These are phyloP conservation scores for Melolontha melolontha DNA, from an alignment of 2,888 invertebrate genomes.

Conservation along the genomic window DNA sequence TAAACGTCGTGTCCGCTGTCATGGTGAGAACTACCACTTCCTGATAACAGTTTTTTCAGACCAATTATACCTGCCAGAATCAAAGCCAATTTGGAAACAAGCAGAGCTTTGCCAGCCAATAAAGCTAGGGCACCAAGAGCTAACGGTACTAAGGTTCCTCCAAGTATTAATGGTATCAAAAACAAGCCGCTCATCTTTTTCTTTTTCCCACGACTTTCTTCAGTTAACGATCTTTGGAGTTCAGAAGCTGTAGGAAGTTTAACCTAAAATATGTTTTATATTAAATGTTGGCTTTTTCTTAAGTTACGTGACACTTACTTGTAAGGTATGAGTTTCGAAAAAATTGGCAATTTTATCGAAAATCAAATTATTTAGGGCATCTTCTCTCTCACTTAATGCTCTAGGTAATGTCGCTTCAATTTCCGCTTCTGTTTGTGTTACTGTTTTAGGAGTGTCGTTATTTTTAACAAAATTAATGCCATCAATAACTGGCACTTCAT, in stretches of 20 bases:
- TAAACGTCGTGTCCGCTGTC: constrained; percentile 76
- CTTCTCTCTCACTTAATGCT: constrained; percentile 77
- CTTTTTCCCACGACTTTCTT: constrained; percentile 74
- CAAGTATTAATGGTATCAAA: constrained; percentile 82
- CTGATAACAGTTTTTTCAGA: constrained; percentile 80
- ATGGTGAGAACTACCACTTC: constrained; percentile 69
- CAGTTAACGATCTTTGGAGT: constrained; percentile 71
- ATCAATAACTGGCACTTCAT: constrained; percentile 76
- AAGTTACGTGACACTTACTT: constrained; percentile 67
- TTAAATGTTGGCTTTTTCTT: background rate
- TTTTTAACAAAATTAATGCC: constrained; percentile 81
- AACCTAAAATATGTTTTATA: constrained; percentile 67
- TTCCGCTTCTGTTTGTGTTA: constrained; percentile 70
- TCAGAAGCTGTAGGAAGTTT: constrained; percentile 80
- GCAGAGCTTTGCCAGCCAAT: constrained; percentile 86
- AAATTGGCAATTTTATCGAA: constrained; percentile 80
- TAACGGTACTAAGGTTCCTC: constrained; percentile 84
- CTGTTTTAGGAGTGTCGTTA: constrained; percentile 63
- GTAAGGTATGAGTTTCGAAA: constrained; percentile 82
- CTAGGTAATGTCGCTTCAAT: constrained; percentile 81
- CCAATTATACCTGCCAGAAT: constrained; percentile 88
- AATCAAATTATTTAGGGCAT: constrained; percentile 80
- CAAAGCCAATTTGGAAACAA: constrained; percentile 85
- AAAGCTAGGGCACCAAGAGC: constrained; percentile 86
- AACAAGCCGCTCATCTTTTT: constrained; percentile 78